Conservation (phyloP, 2,113 vertebrate species). For the Willisornis vidua region DNA sequence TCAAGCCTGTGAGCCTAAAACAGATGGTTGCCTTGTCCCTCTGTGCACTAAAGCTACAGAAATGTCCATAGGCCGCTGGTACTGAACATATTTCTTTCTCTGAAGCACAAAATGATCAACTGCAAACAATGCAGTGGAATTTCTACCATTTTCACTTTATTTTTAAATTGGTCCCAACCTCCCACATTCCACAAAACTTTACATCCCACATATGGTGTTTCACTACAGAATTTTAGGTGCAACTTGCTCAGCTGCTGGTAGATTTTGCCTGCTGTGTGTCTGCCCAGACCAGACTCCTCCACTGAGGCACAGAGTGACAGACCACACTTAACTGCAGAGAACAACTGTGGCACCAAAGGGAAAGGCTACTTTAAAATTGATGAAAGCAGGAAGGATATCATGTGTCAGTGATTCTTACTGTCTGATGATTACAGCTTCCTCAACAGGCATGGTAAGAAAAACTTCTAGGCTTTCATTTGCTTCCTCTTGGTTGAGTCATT, state of each 20-base stretch:
- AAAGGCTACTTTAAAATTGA: conserved; percentile 18
- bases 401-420: neutral
- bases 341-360: neutral
- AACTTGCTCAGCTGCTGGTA: neutral
- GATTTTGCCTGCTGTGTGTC: neutral
- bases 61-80: neutral
- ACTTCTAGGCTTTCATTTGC: neutral
- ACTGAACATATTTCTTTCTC: neutral
- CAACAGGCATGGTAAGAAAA: neutral
- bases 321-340: neutral
- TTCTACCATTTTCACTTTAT: neutral
- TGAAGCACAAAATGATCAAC: neutral
- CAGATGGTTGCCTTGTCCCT: neutral
- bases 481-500: neutral
- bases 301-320: neutral
- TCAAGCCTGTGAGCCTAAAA: neutral
- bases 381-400: neutral
- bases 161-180: neutral
- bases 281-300: neutral
- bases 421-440: conserved; percentile 24
- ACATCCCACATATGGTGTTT: neutral
- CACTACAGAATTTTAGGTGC: neutral
- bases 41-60: neutral
- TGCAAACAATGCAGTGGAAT: neutral
- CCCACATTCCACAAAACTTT: neutral